Percentiles rank a stretch among this genome's conserved stretches.
Conservation (phyloP, 2,797 vertebrate species). For the Denticeps clupeoides region DNA sequence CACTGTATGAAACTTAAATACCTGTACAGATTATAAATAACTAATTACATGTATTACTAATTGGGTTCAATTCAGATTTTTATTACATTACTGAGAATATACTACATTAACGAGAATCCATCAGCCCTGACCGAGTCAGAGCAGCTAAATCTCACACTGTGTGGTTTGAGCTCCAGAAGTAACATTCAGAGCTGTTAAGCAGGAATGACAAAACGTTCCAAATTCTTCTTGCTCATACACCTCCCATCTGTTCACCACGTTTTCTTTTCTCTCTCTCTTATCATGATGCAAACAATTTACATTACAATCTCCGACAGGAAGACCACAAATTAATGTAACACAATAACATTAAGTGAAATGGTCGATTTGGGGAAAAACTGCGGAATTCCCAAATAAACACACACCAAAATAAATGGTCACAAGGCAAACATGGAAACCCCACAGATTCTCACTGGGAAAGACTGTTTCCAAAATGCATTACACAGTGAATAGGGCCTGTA, state of each 20-base stretch:
- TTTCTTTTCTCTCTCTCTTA: no score
- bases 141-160: conserved; percentile 30
- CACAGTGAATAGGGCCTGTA: no score
- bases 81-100: conserved; percentile 27
- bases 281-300: not conserved
- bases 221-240: not conserved
- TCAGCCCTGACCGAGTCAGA: conserved; percentile 31
- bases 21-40: no score
- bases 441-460: not conserved
- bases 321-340: not conserved
- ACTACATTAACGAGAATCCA: conserved; percentile 25
- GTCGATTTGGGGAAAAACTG: not conserved
- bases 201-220: conserved; percentile 28
- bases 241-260: no score
- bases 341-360: not conserved
- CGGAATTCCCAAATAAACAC: not conserved
- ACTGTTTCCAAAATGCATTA: conserved; percentile 2
- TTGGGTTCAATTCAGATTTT: no score
- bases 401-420: not conserved
- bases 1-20: no score
- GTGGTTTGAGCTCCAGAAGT: conserved; percentile 33
- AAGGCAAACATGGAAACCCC: not conserved
- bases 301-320: not conserved
- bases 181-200: conserved; percentile 12
- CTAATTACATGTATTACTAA: no score